Base-by-base conservation (phyloP, 1,140 invertebrate genomes). In the Ganaspis sp. region DNA sequence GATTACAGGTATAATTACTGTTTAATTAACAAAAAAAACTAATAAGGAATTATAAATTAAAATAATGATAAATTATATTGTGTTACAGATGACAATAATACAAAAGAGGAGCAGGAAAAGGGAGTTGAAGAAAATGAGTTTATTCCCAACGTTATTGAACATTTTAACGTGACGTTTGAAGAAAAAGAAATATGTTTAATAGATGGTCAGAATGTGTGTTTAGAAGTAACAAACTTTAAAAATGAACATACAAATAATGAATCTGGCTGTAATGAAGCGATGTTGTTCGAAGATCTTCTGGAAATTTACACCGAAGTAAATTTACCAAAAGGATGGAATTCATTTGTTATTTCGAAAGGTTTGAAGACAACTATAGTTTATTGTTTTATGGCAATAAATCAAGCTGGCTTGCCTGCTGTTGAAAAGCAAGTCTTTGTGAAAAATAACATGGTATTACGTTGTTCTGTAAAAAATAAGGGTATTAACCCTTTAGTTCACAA, bases 281-380 rank as follows among this genome's bases (percentile, higher is more conserved):
- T 89, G 83, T 73, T 90, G 23, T 91, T 91, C 74, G 88, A 91
- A 79, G 90, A 90, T 80, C 80, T 91, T 19, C 75, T 90, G 11
- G 90, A 91, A 82, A 72, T 87, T 40, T 89, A 84, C 73, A 86
- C 87, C 45, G 89, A 91, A 81, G 79, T 87, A 11, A 77, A 69
- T n/a, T 78, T 91, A 29, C 90, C 88, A 1, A 83, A 80, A 29
- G 86, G 87, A 15, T 91, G 90, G 90, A 85, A 84, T 0, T 83
- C 85, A 21, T 82, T 87, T 70, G 85, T 90, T 8, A 87, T 86
- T 21, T 88, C 87, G 0, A 88, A 87, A 74, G 89, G 84, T 15
- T 82, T 84, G 34, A 81, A 79, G 53, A 90, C 86, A 6, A 90
- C 87, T 40, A 79, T 91, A 23, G 79, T 88, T 0, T 91, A 87